Percentiles rank a stretch among this genome's conserved stretches.
These are phyloP conservation scores for Oncorhynchus keta DNA, from an alignment of 2,113 vertebrate genomes.

Conservation along the genomic window DNA sequence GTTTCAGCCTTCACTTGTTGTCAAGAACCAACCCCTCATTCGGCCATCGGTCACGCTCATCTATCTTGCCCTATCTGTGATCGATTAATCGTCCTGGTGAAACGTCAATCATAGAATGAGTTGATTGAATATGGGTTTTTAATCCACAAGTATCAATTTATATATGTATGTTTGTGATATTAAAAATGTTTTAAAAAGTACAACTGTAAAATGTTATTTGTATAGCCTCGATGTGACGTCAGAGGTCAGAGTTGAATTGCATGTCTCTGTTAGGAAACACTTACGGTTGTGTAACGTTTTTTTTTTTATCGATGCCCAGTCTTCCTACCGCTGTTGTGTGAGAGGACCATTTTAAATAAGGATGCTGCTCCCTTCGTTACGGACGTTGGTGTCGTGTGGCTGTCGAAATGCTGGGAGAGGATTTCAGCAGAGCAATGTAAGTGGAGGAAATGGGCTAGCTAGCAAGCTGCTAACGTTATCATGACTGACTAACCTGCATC, in stretches of 20 bases:
- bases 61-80: background rate
- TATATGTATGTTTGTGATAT: too few species aligned
- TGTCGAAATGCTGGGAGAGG: slow-evolving; percentile 49
- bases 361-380: slow-evolving; percentile 62
- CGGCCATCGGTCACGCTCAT: too few species aligned
- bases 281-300: too few species aligned
- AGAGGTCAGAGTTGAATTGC: slow-evolving; percentile 57
- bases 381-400: slow-evolving; percentile 50
- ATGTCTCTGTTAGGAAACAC: background rate
- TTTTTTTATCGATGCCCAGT: too few species aligned
- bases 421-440: slow-evolving; percentile 33
- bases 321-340: background rate
- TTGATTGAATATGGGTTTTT: too few species aligned
- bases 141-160: too few species aligned
- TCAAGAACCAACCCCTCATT: too few species aligned
- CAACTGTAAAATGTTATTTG: too few species aligned
- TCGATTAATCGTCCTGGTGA: background rate
- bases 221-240: slow-evolving; percentile 41
- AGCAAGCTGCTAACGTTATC: background rate
- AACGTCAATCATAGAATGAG: too few species aligned
- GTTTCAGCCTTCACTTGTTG: too few species aligned
- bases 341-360: background rate
- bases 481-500: background rate
- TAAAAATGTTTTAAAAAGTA: too few species aligned
- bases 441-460: background rate